A percentile compares a stretch with the other conserved stretches of the same genome.
phyloP scores from a whole-genome alignment of 1,140 invertebrate genomes.

The Tigriopus japonicus region DNA sequence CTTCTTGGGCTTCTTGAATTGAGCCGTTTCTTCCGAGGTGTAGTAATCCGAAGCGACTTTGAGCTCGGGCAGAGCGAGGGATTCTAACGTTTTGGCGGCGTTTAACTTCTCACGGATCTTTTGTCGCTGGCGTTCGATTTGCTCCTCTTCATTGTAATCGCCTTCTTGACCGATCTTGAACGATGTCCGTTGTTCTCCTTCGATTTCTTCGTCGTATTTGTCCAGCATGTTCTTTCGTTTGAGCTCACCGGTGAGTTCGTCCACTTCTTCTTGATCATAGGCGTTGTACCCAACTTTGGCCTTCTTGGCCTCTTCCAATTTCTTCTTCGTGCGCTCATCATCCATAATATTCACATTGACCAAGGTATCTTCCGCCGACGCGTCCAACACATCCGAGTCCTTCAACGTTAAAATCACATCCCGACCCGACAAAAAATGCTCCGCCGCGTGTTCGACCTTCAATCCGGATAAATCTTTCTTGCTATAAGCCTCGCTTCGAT shows the following conservation, averaged over 20 bases:
- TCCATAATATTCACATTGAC: conserved; percentile 92
- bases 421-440: conserved; percentile 57
- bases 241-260: conserved; percentile 50
- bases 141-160: conserved; percentile 18
- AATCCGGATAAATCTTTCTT: conserved; percentile 56
- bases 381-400: conserved; percentile 74
- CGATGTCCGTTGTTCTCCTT: conserved; percentile 49
- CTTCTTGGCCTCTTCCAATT: conserved; percentile 45
- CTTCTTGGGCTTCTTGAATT: conserved; percentile 87
- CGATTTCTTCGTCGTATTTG: conserved; percentile 93
- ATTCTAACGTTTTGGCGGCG: conserved; percentile 46
- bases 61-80: conserved; percentile 41
- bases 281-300: conserved; percentile 59
- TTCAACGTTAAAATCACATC: conserved; percentile 78
- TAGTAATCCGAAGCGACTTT: conserved; percentile 72
- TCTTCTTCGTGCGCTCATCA: conserved; percentile 69
- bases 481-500: conserved; percentile 41
- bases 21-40: conserved; percentile 55
- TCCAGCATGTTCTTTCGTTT: conserved; percentile 46
- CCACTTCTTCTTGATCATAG: conserved; percentile 67
- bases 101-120: conserved; percentile 28
- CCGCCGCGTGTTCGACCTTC: conserved; percentile 63
- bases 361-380: conserved; percentile 60
- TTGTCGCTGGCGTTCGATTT: conserved; percentile 20
- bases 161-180: conserved; percentile 36